phyloP scores from a whole-genome alignment of 2,113 vertebrate species.

The Sander lucioperca region DNA sequence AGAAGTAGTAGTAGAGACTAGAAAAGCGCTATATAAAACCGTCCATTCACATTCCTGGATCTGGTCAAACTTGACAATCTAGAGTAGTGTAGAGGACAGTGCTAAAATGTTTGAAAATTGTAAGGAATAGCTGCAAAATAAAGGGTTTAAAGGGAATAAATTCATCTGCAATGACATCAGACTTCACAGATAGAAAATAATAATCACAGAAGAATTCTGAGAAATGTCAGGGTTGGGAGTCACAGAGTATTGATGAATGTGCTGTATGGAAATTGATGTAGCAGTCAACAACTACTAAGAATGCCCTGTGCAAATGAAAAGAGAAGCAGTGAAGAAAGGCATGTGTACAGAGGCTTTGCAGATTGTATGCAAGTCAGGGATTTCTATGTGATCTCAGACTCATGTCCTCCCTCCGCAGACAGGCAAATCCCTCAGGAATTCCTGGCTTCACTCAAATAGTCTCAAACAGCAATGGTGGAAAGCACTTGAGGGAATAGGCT shows the following conservation, averaged over 20 bases:
- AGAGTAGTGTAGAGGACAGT: background rate
- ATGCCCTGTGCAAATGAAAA: slow-evolving; percentile 18
- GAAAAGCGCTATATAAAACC: too few species aligned
- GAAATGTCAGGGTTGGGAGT: background rate
- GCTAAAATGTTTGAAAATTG: background rate
- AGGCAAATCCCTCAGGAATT: slow-evolving; percentile 33
- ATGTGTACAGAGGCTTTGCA: slow-evolving; percentile 22
- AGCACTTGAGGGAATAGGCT: slow-evolving; percentile 9
- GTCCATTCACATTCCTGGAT: background rate
- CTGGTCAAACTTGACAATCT: background rate
- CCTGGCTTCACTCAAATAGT: slow-evolving; percentile 38
- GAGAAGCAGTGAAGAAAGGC: slow-evolving; percentile 5
- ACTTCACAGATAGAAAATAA: background rate
- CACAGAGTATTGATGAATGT: background rate
- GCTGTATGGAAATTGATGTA: slow-evolving; percentile 7
- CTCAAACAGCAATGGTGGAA: slow-evolving; percentile 28
- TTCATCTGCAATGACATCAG: background rate
- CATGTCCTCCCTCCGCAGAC: slow-evolving; percentile 34
- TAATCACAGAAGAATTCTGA: background rate
- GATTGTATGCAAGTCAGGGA: slow-evolving; percentile 28
- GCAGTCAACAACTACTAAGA: background rate
- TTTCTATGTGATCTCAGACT: slow-evolving; percentile 44
- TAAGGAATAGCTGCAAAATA: background rate
- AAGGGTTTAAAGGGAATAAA: background rate
- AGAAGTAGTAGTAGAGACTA: too few species aligned